Evolutionary conservation across 2,888 invertebrate species (phyloP).

Genomic region (Nineta flava): DNA sequence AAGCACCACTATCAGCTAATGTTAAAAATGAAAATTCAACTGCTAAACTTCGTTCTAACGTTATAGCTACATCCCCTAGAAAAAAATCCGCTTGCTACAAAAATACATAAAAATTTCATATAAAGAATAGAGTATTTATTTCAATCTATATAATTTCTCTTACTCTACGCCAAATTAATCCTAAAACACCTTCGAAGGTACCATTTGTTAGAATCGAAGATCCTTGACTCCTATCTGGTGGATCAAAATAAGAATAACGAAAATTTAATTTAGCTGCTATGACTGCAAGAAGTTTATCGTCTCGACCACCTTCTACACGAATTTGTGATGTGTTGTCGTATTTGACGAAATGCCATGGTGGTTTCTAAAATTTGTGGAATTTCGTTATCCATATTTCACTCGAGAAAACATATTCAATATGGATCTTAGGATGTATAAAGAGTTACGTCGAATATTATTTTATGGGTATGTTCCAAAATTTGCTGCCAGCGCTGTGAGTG

Average conservation of each 20-base stretch:
- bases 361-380: slow-evolving; percentile 28
- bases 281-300: slow-evolving; percentile 48
- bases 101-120: background rate
- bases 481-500: too few species aligned
- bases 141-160: slow-evolving; percentile 3
- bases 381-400: too few species aligned
- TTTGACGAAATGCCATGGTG: slow-evolving; percentile 62
- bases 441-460: too few species aligned
- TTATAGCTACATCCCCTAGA: slow-evolving; percentile 57
- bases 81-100: slow-evolving; percentile 52
- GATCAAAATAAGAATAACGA: slow-evolving; percentile 53
- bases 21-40: slow-evolving; percentile 65
- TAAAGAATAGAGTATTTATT: too few species aligned
- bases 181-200: slow-evolving; percentile 54
- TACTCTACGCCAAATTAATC: slow-evolving; percentile 52
- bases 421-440: too few species aligned
- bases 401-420: too few species aligned
- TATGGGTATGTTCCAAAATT: too few species aligned
- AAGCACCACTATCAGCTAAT: slow-evolving; percentile 60
- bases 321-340: slow-evolving; percentile 36
- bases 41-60: slow-evolving; percentile 51
- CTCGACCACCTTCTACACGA: slow-evolving; percentile 51
- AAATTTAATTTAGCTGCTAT: slow-evolving; percentile 53
- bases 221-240: slow-evolving; percentile 56
- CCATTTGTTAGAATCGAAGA: slow-evolving; percentile 44